Conservation (phyloP, 2,797 vertebrate species). For the Xenops minutus region DNA sequence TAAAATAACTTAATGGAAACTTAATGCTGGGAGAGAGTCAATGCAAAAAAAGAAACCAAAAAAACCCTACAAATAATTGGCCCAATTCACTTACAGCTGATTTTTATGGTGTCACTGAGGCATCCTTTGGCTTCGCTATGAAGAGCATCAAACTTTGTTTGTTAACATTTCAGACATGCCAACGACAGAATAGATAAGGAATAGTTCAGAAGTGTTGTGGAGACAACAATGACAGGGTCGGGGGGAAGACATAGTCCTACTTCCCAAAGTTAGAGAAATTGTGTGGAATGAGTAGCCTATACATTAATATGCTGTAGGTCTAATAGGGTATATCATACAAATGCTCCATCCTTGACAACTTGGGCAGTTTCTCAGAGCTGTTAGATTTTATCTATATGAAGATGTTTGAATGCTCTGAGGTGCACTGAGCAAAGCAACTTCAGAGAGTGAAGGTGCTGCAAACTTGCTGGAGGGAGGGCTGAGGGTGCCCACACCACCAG, state of each 20-base stretch:
- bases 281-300: neutral
- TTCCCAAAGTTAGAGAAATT: neutral
- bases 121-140: neutral
- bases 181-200: neutral
- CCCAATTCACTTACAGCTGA: neutral
- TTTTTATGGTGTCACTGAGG: neutral
- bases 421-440: rapidly evolving
- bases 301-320: neutral
- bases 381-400: neutral
- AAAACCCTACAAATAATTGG: neutral
- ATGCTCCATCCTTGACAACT: neutral
- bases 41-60: neutral
- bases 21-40: neutral
- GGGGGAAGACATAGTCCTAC: neutral
- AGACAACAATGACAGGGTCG: rapidly evolving
- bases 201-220: neutral
- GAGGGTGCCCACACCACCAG: neutral
- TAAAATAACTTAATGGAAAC: neutral
- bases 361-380: neutral
- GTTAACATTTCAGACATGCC: neutral
- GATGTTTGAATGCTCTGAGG: neutral
- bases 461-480: neutral
- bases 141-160: neutral
- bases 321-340: neutral
- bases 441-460: neutral